Percentiles rank a stretch among this genome's conserved stretches.
Evolutionary conservation across 2,113 vertebrate genomes (phyloP).

Genomic region (Chlorodrepanis virens): DNA sequence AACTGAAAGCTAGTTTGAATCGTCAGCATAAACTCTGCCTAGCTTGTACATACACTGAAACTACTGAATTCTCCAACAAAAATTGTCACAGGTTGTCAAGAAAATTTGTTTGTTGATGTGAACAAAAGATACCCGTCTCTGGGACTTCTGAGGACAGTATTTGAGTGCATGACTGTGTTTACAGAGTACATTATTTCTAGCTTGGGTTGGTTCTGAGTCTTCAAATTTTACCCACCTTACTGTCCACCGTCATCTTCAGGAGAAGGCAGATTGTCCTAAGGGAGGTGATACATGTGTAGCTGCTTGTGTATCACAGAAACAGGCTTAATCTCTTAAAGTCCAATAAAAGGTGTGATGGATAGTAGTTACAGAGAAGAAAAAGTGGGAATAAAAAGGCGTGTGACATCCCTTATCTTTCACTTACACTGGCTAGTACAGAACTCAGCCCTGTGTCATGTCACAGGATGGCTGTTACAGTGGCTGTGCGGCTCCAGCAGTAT

Average conservation of each 20-base stretch:
- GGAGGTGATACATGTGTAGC: accelerated
- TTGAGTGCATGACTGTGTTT: neutral
- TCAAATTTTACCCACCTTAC: neutral
- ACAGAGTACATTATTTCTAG: neutral
- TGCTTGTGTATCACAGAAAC: neutral
- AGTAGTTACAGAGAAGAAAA: neutral
- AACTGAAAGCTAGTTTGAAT: neutral
- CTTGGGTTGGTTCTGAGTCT: neutral
- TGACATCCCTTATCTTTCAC: neutral
- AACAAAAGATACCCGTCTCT: neutral
- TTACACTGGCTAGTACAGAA: neutral
- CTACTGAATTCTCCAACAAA: neutral
- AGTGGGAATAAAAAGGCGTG: neutral
- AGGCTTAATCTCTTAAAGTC: neutral
- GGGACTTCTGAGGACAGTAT: neutral
- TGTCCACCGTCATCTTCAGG: neutral
- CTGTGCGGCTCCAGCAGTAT: neutral
- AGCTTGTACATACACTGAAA: neutral
- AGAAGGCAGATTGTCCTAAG: neutral
- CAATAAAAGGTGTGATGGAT: neutral
- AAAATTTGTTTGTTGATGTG: neutral
- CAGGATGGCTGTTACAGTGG: accelerated
- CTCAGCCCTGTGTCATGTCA: neutral
- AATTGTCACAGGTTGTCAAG: neutral
- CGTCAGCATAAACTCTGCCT: neutral